Evolutionary conservation across 2,797 vertebrate genomes (phyloP), one percentile per base, ranked within the genome.

Genomic region (Cyclura pinguis): DNA sequence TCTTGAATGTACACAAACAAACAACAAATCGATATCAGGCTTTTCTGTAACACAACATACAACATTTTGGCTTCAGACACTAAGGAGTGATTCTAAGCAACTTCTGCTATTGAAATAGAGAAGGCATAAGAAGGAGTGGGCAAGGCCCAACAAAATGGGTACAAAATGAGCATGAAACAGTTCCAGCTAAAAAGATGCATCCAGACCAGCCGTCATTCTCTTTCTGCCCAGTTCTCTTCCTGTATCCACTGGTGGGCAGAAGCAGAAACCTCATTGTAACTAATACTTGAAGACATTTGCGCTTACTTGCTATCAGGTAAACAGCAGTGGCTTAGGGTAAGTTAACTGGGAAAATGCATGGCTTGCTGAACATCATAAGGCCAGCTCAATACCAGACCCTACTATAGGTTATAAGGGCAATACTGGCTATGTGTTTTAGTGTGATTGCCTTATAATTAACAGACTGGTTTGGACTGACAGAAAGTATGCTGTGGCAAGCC

Each of bases 31-130:
- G 52, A 50, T 4, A 3, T 62, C 64, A 7, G 32, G 32, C 14
- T 85, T 85, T 72, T 52, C 64, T 52, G 42, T 35, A 72, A 47
- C 42, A 84, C 64, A 69, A 52, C 18, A 72, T 24, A 52, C 50
- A 8, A 2, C 47, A 50, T 52, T 3, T 85, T 69, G 16, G 47
- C 22, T 84, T 64, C 3, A 64, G 32, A 82, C n/a, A 22, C 55
- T 59, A 18, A 78, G 32, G 29, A 55, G 50, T n/a, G 52, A 50
- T 80, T 55, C 29, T 7, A 29, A n/a, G 14, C n/a, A 82, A 59
- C 80, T 38, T 82, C 80, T 82, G 80, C 80, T 32, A 82, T 35
- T 35, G 22, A 59, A 83, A 64, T 64, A 83, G 59, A 62, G n/a
- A 38, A 83, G 16, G 32, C 32, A 35, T 20, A 82, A 20, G 55